Base-by-base conservation (phyloP, 2,797 vertebrate genomes). In the Sciaenops ocellatus region DNA sequence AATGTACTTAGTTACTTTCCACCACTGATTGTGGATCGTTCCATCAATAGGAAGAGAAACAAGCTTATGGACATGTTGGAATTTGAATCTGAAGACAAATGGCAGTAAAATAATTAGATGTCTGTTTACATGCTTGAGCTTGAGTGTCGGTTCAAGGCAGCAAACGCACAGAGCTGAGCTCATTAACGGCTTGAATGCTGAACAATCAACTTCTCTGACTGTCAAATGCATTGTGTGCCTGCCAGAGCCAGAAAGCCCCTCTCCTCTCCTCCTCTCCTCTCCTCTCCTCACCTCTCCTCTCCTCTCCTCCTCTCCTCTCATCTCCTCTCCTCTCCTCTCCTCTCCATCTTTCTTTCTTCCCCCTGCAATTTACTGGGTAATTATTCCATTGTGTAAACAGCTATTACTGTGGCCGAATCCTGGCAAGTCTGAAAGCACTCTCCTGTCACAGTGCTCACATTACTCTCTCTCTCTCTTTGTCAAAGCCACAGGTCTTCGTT, bases 381-480 rank as follows among this genome's bases (percentile, higher is more conserved):
- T 93, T 91, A 86, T 70, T 81, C 82, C 79, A 86, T 89, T 85
- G 87, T 93, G 89, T 90, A 90, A 92, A 92, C 88, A 92, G 76
- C 83, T 70, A 90, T 92, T 89, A 90, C 82, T 79, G 80, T 75
- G 69, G 78, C 80, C 61, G 8, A 76, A 75, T 73, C 22, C 63
- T 73, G 85, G 74, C 73, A 48, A 41, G 71, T 56, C 86, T 88
- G 68, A 81, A 78, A 82, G 82, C 24, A 12, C 64, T 77, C 65
- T 85, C 67, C 81, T 85, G 84, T 89, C 79, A 75, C 82, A 78
- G 51, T 24, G 82, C 78, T 88, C 79, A 77, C 51, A 66, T 80
- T 56, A 69, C 76, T 47, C 55, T 62, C 54, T 41, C 52, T 54
- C 76, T 24, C 7, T 42, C 52, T 81, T 65, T 78, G 62, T 78